phyloP scores from a whole-genome alignment of 2,797 vertebrate genomes.

The Margarornis squamiger region DNA sequence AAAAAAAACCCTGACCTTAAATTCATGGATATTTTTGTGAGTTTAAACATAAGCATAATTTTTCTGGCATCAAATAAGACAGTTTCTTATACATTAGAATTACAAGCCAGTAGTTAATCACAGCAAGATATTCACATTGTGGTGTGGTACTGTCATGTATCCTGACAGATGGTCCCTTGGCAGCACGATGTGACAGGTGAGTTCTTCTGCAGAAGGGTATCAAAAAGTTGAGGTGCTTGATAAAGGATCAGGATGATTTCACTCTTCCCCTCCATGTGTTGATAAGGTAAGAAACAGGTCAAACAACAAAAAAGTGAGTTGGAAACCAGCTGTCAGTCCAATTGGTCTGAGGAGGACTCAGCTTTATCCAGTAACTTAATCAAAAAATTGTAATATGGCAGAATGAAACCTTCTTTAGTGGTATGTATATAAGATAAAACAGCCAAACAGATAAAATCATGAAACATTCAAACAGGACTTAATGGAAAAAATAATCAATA shows the following conservation, averaged over 20 bases:
- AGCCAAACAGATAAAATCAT: not conserved
- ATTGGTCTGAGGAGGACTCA: not conserved
- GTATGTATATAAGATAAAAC: not conserved
- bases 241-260: not conserved
- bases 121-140: not conserved
- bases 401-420: not conserved
- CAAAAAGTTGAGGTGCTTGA: not conserved
- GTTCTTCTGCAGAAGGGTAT: not conserved
- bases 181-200: not conserved
- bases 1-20: not conserved
- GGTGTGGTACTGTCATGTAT: not conserved
- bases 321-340: not conserved
- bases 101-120: not conserved
- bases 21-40: rapidly evolving
- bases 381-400: not conserved
- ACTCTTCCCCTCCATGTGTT: not conserved
- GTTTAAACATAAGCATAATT: not conserved
- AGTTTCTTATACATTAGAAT: not conserved
- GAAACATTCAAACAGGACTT: not conserved
- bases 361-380: not conserved
- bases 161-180: not conserved
- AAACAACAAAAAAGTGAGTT: not conserved
- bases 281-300: not conserved
- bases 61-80: not conserved
- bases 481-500: not conserved